Base-by-base conservation (phyloP, 2,888 invertebrate genomes). In the Agapetus fuscipes region DNA sequence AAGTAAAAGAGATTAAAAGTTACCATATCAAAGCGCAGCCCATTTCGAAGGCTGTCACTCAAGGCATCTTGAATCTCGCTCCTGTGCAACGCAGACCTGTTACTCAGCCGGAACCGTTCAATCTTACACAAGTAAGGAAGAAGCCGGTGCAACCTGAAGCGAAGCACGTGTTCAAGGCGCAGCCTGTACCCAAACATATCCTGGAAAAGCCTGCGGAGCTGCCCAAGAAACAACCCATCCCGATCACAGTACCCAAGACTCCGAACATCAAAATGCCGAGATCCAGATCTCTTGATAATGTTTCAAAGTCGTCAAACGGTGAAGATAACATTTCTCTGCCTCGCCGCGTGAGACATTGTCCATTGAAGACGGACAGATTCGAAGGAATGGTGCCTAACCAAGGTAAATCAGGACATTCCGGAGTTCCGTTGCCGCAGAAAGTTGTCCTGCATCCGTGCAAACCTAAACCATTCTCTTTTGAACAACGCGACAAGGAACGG, bases 1-100 rank as follows among this genome's bases (percentile, higher is more conserved):
- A 80, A 54, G 45, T 76, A 0, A 75, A 80, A 54, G 77, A 82
- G 56, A 67, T 77, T 7, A 74, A 71, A 52, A 78, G 75, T 62
- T 73, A 72, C 53, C 74, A 76, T 57, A 74, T 83, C 17, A 81
- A 78, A 57, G 79, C 83, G 0, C 66, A 76, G 39, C 80, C 81
- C 2, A 59, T 83, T 32, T 78, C 74, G 35, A 68, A 67, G 48
- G 72, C 69, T 43, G 71, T 80, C 3, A 58, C 80, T 24, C 62
- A 67, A 45, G 72, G 71, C 2, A 54, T 66, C 3, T 37, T 49
- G 10, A 63, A 63, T 41, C 62, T 71, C n/a, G 68, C 71, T 3
- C 63, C 67, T 31, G 61, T 72, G 1, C 54, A 59, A 1, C 74
- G 61, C 37, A 80, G 77, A 50, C 68, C 72, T 1, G 25, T 55